These are phyloP conservation scores for Callorhinus ursinus DNA, from an alignment of 2,113 vertebrate genomes.

Conservation along the genomic window DNA sequence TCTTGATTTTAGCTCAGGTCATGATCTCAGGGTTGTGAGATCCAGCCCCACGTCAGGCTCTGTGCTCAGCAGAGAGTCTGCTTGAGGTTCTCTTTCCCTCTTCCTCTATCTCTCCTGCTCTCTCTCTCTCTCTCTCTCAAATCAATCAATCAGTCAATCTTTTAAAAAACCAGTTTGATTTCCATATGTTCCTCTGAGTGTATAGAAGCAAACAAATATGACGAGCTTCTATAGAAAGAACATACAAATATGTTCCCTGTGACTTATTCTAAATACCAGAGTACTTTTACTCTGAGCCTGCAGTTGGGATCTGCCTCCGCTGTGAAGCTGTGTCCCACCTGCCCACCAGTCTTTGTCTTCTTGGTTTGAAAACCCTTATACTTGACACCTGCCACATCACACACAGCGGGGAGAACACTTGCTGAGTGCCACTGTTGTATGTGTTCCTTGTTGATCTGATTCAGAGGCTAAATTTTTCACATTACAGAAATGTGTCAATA, in stretches of 20 bases:
- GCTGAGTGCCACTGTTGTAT: not conserved
- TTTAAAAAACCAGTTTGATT: not conserved
- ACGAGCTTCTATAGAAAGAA: not conserved
- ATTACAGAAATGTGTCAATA: not conserved
- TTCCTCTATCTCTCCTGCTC: not conserved
- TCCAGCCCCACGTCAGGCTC: not conserved
- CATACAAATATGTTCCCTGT: not conserved
- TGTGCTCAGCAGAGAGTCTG: not conserved
- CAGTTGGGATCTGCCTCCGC: not conserved
- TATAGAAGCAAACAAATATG: not conserved
- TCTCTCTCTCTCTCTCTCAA: not conserved
- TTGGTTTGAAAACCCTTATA: not conserved
- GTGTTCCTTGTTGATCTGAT: not conserved
- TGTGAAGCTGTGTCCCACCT: fast-evolving
- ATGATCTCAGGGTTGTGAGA: not conserved
- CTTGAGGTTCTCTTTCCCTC: not conserved
- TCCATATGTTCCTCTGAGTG: not conserved
- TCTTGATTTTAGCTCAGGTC: not conserved
- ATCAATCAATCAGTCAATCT: not conserved
- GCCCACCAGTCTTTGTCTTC: not conserved
- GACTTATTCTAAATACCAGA: not conserved
- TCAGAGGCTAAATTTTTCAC: not conserved
- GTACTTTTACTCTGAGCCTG: not conserved
- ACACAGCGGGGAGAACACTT: fast-evolving
- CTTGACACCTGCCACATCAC: not conserved